Percentiles rank a stretch among this genome's conserved stretches.
Evolutionary conservation across 2,888 invertebrate species (phyloP).

Genomic region (Caenorhabditis japonica): DNA sequence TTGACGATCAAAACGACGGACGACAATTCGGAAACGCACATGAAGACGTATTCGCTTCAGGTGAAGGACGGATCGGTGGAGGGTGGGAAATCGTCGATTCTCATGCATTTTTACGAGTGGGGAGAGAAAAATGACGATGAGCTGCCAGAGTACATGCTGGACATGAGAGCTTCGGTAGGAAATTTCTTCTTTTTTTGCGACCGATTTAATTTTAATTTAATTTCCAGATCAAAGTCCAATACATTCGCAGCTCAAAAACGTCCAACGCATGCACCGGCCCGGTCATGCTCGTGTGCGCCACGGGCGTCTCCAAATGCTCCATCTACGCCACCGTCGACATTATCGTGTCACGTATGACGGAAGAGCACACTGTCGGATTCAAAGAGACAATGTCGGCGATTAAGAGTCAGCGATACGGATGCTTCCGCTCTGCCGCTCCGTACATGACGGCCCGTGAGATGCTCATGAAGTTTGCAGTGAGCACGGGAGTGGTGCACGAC

Average conservation of each 20-base stretch:
- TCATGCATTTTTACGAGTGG: constrained; percentile 52
- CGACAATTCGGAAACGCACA: constrained; percentile 35
- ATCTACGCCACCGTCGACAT: constrained; percentile 46
- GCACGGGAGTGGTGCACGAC: constrained; percentile 45
- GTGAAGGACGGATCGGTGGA: constrained; percentile 17
- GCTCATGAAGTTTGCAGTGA: constrained; percentile 46
- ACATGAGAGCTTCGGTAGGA: constrained; percentile 43
- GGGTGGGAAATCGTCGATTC: constrained; percentile 8
- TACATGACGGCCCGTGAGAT: constrained; percentile 37
- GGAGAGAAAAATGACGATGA: constrained; percentile 8
- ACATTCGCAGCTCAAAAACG: constrained; percentile 24
- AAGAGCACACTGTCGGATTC: constrained; percentile 50
- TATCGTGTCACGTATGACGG: constrained; percentile 41
- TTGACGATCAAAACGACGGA: constrained; percentile 21
- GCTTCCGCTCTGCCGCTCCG: constrained; percentile 32
- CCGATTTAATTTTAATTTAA: background rate
- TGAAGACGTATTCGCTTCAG: constrained; percentile 34
- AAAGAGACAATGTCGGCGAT: constrained; percentile 49
- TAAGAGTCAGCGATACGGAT: constrained; percentile 45
- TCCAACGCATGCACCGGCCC: constrained; percentile 39
- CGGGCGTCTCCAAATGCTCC: constrained; percentile 39
- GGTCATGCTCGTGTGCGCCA: constrained; percentile 44
- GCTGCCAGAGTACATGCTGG: constrained; percentile 45
- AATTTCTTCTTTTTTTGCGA: background rate
- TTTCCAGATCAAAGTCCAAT: constrained; percentile 49